Evolutionary conservation across 2,113 vertebrate species (phyloP).

Genomic region (Lepus europaeus): DNA sequence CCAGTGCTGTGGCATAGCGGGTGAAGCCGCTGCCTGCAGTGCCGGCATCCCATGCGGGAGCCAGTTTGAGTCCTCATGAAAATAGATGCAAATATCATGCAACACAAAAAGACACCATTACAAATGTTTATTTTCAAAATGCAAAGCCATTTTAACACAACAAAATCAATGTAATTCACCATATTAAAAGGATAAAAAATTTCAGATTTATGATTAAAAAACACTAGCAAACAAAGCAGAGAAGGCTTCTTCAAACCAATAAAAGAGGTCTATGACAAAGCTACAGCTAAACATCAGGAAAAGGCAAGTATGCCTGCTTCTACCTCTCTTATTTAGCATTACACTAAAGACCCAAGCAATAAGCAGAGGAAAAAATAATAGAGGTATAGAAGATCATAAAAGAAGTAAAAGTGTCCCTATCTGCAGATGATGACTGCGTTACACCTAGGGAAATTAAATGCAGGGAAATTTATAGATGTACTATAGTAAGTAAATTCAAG

Average conservation of each 20-base stretch:
- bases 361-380: neutral
- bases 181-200: neutral
- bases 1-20: no score
- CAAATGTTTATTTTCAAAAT: neutral
- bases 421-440: neutral
- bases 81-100: no score
- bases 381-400: neutral
- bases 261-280: neutral
- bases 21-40: no score
- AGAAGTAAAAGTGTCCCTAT: neutral
- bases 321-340: neutral
- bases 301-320: neutral
- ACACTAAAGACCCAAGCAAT: neutral
- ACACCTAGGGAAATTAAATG: neutral
- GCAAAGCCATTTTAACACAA: neutral
- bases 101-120: neutral
- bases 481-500: neutral
- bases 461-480: neutral
- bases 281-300: neutral
- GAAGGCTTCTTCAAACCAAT: neutral
- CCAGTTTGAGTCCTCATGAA: no score
- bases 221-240: neutral
- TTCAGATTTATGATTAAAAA: neutral
- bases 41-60: no score
- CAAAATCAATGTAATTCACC: neutral